Conservation (phyloP, 2,888 invertebrate genomes). For the Conus canariensis region DNA sequence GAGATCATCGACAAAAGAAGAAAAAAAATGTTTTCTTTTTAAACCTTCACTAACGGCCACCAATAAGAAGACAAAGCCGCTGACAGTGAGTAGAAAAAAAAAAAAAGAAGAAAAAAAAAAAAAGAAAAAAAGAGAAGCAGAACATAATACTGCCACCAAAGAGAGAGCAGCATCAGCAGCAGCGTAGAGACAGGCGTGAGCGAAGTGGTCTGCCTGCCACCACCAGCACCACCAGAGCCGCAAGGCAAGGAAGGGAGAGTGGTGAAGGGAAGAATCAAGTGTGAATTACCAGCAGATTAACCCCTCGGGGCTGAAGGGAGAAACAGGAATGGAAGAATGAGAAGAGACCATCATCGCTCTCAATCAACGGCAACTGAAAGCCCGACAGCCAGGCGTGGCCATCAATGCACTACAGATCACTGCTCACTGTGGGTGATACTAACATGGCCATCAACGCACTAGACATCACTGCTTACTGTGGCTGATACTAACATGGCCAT, state of each 20-base stretch:
- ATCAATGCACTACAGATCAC: neutral
- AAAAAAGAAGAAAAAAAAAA: neutral
- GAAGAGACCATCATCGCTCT: constrained; percentile 36
- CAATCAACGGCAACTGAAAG: constrained; percentile 37
- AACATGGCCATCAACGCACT: too few relatives aligned
- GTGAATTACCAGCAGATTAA: constrained; percentile 23
- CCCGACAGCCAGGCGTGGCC: neutral
- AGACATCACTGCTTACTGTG: too few relatives aligned
- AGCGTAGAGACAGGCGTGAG: too few relatives aligned
- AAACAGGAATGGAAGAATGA: constrained; percentile 43
- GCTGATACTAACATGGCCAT: too few relatives aligned
- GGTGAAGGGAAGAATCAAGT: neutral
- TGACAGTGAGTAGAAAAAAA: neutral
- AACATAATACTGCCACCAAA: too few relatives aligned
- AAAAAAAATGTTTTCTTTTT: neutral
- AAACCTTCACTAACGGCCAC: neutral
- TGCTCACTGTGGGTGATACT: too few relatives aligned
- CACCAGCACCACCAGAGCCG: neutral
- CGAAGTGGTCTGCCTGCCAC: neutral
- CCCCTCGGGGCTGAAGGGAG: constrained; percentile 28
- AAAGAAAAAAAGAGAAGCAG: neutral
- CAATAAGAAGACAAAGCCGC: neutral
- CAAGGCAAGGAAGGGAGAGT: too few relatives aligned
- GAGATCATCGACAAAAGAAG: neutral
- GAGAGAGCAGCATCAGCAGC: too few relatives aligned